Base-by-base conservation (phyloP, 2,888 invertebrate genomes). In the Rhingia rostrata region DNA sequence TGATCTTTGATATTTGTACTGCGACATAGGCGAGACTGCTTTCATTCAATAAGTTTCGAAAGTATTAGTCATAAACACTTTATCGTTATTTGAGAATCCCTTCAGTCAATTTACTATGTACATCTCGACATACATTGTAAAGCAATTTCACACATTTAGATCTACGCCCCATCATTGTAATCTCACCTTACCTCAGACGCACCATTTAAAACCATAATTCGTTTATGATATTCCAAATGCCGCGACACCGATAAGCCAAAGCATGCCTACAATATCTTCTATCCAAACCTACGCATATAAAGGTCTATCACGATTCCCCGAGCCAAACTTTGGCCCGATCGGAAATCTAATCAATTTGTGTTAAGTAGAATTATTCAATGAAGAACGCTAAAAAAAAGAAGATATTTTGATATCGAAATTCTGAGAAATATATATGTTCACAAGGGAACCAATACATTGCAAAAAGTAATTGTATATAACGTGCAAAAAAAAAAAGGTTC, bases 281-380 rank as follows among this genome's bases (percentile, higher is more conserved):
- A 33, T 41, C 51, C 32, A n/a, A 1, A 32, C 9, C 2, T 12
- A 6, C 39, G 30, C 39, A 66, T n/a, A 41, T 32, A 3, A 4
- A 3, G 22, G 22, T 22, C 22, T 22, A 12, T 32, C 37, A 0
- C 43, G 43, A 3, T 61, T 69, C 6, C 5, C 4, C 32, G 33
- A 64, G 49, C 63, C n/a, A 63, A 63, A 43, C 22, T 63, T 61
- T 63, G 47, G 39, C 39, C 47, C n/a, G 47, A 1, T 10, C 56
- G 56, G n/a, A 45, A 45, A 56, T 67, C 54, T 67, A 37, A 67
- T 63, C 63, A 47, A 54, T 63, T 73, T 64, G 30, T 61, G 39
- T 30, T 51, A 41, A 22, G n/a, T 32, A 30, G 51, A 54, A 69
- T 60, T 54, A 7, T 56, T 70, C 22, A 22, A 22, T 69, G 54